Base-by-base conservation (phyloP, 2,113 vertebrate genomes). In the Odocoileus virginianus region DNA sequence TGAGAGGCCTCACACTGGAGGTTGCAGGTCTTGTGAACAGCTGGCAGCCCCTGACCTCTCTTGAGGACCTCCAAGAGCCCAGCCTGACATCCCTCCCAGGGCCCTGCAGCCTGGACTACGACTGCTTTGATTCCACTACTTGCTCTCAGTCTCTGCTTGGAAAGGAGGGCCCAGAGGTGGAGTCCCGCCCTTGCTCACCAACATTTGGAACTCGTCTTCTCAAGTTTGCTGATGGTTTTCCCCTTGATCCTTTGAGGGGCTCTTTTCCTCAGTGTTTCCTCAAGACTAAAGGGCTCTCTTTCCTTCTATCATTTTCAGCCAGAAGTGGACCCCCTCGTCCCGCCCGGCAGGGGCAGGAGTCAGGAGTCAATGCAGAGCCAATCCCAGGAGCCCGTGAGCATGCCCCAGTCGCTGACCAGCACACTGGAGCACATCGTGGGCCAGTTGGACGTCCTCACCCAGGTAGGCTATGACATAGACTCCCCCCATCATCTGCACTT, bases 391-490 rank as follows among this genome's bases (percentile, higher is more conserved):
- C 99, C 99, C 4, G 27, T 7, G 27, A 98, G 97, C 19, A 67
- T 99, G 79, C 98, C 99, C 5, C 97, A 98, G 50, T 98, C 96
- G 3, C 95, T 99, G 28, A 95, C 99, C 87, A 99, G 92, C 98
- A 99, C 99, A 0, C 99, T 99, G 96, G 99, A 99, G 94, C 99
- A 99, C 98, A 99, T 99, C n/a, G 99, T 99, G 97, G 98, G 99
- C 93, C 99, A 99, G 95, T 98, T 99, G 97, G 99, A 99, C 84
- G 99, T 99, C 98, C 99, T 99, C 89, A 99, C 99, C 88, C 99
- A 99, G 99, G 99, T 99, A 99, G 97, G 96, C 36, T 0, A 0
- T 4, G 40, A 3, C 25, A 1, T 3, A 7, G 2, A 11, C 5
- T 27, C 16, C 16, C 43, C 74, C 45, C 1, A 0, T 2, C 1